Evolutionary conservation across 2,888 invertebrate species (phyloP), one percentile per base, ranked within the genome.

Genomic region (Latrodectus elegans): DNA sequence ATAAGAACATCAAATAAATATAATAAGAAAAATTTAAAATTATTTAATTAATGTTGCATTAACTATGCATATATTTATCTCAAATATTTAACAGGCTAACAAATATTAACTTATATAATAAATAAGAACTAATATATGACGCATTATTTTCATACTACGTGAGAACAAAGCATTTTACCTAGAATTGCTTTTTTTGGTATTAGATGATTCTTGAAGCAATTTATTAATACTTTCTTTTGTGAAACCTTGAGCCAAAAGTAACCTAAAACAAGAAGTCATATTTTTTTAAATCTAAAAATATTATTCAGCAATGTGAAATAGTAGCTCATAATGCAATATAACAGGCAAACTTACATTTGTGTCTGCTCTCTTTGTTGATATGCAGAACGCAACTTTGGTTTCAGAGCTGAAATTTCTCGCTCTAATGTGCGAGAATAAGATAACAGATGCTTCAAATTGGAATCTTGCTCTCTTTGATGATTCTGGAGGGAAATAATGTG

Each of bases 371-470:
- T 95, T 91, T 95, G 95, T 91, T 95, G 95, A 89, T 94, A 94
- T 68, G 97, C 93, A 91, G 95, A 94, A 90, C 95, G 94, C 78
- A 98, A 94, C 91, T 97, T 96, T 9, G 97, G 96, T 92, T 97
- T 98, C 78, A 97, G 93, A 90, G 95, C 95, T 90, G 96, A 96
- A 93, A 98, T 95, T 92, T 98, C 96, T 91, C 97, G 94, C 92
- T 98, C 97, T 87, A 97, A 94, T 38, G 95, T 93, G 90, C 96
- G 94, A 91, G 95, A 96, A 90, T 95, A 95, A 67, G 95, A 95
- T 75, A 96, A 95, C 91, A 96, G 95, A 87, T 95, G 94, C 90
- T 95, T 95, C 89, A 98, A 93, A 92, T 96, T 96, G 89, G 95
- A 94, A 91, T 96, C 95, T 72, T 98, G 93, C 90, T 95, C 95